These are phyloP conservation scores for Typhlomys cinereus DNA, from an alignment of 2,113 vertebrate species.

Conservation along the genomic window DNA sequence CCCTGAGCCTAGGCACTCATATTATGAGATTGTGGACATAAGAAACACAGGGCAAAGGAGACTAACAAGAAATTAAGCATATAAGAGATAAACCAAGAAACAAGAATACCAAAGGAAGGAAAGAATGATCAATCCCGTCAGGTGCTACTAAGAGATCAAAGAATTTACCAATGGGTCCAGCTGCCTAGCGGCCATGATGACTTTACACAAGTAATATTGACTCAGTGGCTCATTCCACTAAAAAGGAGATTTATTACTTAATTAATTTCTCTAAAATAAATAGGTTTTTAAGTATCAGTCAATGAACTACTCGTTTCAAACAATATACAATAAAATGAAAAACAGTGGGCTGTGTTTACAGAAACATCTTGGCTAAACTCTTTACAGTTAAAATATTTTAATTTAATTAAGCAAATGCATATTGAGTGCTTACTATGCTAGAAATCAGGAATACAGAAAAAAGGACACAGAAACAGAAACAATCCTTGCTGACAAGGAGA, in stretches of 20 bases:
- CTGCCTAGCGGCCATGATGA: not conserved
- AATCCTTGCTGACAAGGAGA: not conserved
- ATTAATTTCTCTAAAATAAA: conserved; percentile 54
- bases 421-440: not conserved
- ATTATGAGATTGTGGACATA: not conserved
- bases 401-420: conserved; percentile 24
- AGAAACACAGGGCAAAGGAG: not conserved
- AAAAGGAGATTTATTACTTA: conserved; percentile 37
- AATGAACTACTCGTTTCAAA: conserved; percentile 45
- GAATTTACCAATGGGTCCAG: not conserved
- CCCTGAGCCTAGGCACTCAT: not conserved
- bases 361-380: not conserved
- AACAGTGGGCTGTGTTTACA: not conserved
- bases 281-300: conserved; percentile 27
- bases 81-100: not conserved
- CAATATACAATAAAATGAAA: conserved; percentile 37
- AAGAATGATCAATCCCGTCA: not conserved
- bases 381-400: conserved; percentile 23
- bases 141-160: conserved; percentile 13
- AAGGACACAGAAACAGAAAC: not conserved
- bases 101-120: not conserved
- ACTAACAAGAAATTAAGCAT: not conserved
- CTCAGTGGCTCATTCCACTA: not conserved
- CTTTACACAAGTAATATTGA: not conserved
- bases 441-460: not conserved